Evolutionary conservation across 2,888 invertebrate species (phyloP), one percentile per base, ranked within the genome.

Genomic region (Cephalotes varians): DNA sequence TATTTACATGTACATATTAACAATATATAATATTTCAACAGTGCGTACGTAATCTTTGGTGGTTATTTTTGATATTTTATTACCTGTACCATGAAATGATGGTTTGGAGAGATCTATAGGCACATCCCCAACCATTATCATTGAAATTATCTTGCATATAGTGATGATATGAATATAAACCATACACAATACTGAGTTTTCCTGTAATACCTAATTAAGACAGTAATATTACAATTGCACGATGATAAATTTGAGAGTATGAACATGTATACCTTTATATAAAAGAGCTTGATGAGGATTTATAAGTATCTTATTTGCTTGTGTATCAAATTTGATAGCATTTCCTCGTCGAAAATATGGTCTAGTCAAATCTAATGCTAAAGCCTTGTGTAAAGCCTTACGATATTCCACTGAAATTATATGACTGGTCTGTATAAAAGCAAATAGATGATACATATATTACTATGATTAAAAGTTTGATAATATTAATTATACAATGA

Each of bases 101-200:
- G 0, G 99, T 99, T 95, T 99, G 99, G 92, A 99, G 95, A 0
- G 99, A 99, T 84, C 99, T 96, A 94, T 99, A 99, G 0, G 99
- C 99, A 95, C 99, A 99, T 5, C 99, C 99, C 99, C 99, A 99
- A n/a, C 99, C 99, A 94, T 98, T 97, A 92, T 99, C 99, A 94
- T 99, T 97, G 93, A 98, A 97, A 88, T 96, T 96, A 92, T 99
- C 98, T 94, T 99, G 99, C 97, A 98, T 97, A 94, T 99, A 99
- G 94, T 99, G 99, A 94, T 98, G 97, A 95, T 99, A 99, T 25
- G 97, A 95, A 93, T 99, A 99, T 86, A 96, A 96, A 1, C 99
- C 99, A 86, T 97, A 95, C 2, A 99, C 86, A 44, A 81, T 71
- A 56, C 80, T 76, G 12, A 83, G n/a, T 65, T 86, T 81, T 37